phyloP scores from a whole-genome alignment of 2,888 invertebrate genomes.

The Unio pictorum region DNA sequence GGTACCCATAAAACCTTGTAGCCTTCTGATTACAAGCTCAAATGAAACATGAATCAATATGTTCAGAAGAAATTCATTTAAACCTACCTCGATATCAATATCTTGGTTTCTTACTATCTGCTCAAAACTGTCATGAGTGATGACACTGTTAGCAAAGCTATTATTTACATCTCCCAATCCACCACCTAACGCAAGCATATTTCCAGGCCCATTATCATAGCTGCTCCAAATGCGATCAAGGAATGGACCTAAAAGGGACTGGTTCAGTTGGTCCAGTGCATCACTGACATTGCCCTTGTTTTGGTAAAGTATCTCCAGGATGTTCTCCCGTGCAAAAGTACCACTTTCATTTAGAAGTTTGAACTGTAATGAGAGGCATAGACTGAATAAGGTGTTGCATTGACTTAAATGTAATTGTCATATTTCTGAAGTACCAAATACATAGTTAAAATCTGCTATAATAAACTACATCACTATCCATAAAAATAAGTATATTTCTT shows the following conservation, averaged over 20 bases:
- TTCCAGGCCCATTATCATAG: background rate
- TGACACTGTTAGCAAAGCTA: constrained; percentile 54
- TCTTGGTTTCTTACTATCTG: constrained; percentile 38
- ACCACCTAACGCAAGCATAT: background rate
- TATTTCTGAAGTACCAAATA: too few relatives aligned
- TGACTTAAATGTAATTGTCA: too few relatives aligned
- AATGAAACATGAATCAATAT: too few relatives aligned
- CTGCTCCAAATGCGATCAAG: constrained; percentile 43
- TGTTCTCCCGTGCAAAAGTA: constrained; percentile 51
- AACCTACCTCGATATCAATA: constrained; percentile 47
- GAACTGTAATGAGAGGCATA: constrained; percentile 35
- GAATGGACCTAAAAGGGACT: constrained; percentile 35
- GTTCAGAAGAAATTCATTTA: background rate
- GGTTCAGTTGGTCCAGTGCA: constrained; percentile 40
- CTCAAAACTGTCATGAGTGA: constrained; percentile 47
- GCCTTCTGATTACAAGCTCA: too few relatives aligned
- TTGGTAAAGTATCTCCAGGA: constrained; percentile 49
- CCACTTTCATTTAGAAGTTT: constrained; percentile 35
- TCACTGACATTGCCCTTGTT: constrained; percentile 43
- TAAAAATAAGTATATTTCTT: too few relatives aligned
- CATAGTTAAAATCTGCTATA: too few relatives aligned
- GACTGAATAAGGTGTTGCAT: background rate
- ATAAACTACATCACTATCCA: too few relatives aligned
- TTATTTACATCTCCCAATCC: constrained; percentile 26
- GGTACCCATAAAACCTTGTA: too few relatives aligned